A percentile compares a stretch with the other conserved stretches of the same genome.
These are phyloP conservation scores for Temnothorax unifasciatus DNA, from an alignment of 2,888 invertebrate genomes.

Conservation along the genomic window DNA sequence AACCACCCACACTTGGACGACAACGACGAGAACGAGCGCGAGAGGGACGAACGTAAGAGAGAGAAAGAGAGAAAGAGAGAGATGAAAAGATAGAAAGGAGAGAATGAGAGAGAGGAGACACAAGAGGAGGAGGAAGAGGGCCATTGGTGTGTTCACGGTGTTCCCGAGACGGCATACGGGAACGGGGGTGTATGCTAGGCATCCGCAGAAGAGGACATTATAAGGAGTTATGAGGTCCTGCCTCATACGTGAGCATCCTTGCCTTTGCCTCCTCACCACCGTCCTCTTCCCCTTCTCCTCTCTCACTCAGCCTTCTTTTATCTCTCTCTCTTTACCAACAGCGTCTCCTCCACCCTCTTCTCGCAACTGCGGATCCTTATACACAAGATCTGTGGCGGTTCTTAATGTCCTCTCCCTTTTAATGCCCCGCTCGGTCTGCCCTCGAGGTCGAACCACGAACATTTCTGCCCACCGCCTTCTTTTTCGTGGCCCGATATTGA, in stretches of 20 bases:
- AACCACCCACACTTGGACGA: constrained; percentile 73
- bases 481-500: constrained; percentile 83
- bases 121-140: constrained; percentile 59
- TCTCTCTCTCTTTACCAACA: constrained; percentile 68
- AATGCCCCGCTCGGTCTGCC: constrained; percentile 83
- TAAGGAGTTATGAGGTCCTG: constrained; percentile 86
- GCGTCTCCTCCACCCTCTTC: constrained; percentile 67
- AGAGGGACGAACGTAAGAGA: constrained; percentile 21
- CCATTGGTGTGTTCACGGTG: constrained; percentile 79
- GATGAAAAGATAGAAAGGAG: constrained; percentile 33
- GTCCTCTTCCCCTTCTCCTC: constrained; percentile 69
- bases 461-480: constrained; percentile 82
- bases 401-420: constrained; percentile 86
- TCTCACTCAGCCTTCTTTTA: constrained; percentile 74
- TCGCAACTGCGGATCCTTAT: constrained; percentile 80
- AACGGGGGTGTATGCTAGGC: constrained; percentile 85
- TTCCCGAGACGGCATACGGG: constrained; percentile 80
- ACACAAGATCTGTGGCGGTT: constrained; percentile 85
- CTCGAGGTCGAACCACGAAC: constrained; percentile 84
- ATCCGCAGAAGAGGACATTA: constrained; percentile 86
- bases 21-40: constrained; percentile 63
- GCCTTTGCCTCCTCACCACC: constrained; percentile 75
- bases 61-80: constrained; percentile 26
- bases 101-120: constrained; percentile 40
- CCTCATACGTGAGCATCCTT: constrained; percentile 84